Evolutionary conservation across 2,888 invertebrate genomes (phyloP).

Genomic region (Tenthredo mesomela): DNA sequence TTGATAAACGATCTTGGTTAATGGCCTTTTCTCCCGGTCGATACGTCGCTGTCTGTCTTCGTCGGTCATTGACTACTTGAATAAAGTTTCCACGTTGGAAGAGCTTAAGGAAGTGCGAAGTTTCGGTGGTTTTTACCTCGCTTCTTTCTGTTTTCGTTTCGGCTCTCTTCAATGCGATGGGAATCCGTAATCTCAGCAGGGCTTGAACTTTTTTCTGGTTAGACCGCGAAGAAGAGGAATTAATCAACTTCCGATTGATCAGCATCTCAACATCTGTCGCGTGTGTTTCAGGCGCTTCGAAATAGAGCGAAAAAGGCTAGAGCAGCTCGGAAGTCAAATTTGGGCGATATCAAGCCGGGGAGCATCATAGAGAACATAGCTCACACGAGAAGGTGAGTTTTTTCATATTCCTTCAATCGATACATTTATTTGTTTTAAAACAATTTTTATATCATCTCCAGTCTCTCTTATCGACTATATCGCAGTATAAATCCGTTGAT

Average conservation of each 20-base stretch:
- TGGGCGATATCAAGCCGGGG: constrained; percentile 86
- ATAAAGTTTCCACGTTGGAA: neutral
- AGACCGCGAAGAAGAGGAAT: constrained; percentile 5
- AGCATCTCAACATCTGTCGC: neutral
- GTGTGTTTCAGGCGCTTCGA: constrained; percentile 86
- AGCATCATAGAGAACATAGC: constrained; percentile 95
- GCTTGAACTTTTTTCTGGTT: neutral
- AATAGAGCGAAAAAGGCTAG: constrained; percentile 91
- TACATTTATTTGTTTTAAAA: neutral
- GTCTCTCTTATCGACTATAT: no score
- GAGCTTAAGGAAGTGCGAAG: constrained; percentile 36
- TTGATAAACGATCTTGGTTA: constrained; percentile 48
- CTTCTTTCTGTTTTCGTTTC: neutral
- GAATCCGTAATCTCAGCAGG: constrained; percentile 3
- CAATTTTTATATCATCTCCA: neutral
- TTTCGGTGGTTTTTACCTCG: neutral
- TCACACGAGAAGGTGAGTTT: constrained; percentile 82
- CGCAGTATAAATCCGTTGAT: neutral
- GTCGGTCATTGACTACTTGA: constrained; percentile 38
- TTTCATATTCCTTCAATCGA: neutral
- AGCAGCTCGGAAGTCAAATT: constrained; percentile 89
- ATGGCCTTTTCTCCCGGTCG: constrained; percentile 20
- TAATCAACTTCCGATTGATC: neutral
- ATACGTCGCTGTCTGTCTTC: neutral
- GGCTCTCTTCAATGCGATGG: neutral